These are phyloP conservation scores for Parambassis ranga DNA, from an alignment of 2,797 vertebrate genomes.

Conservation along the genomic window DNA sequence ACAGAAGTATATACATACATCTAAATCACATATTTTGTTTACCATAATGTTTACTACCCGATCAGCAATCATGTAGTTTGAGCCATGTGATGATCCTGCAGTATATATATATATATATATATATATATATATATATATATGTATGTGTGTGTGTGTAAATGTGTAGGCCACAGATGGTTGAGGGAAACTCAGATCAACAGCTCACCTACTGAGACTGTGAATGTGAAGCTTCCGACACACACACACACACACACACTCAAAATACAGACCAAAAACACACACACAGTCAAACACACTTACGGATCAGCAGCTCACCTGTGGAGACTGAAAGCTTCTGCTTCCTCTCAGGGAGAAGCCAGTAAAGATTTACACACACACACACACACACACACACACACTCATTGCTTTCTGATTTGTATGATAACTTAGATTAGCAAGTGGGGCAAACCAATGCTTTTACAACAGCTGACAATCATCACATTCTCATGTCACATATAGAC, in stretches of 20 bases:
- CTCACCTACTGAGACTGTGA: conserved; percentile 71
- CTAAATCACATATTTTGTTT: conserved; percentile 30
- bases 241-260: conserved; percentile 4
- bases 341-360: conserved; percentile 58
- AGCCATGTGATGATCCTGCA: conserved; percentile 43
- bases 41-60: conserved; percentile 12
- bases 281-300: conserved; percentile 1
- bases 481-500: too few species aligned
- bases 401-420: neutral
- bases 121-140: conserved; percentile 1
- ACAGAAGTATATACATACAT: neutral
- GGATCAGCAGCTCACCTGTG: conserved; percentile 63
- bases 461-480: too few species aligned
- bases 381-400: neutral
- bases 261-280: neutral
- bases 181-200: conserved; percentile 69
- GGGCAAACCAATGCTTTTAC: neutral
- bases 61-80: conserved; percentile 37
- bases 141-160: neutral
- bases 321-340: conserved; percentile 72
- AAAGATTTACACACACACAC: conserved; percentile 5
- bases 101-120: conserved; percentile 10
- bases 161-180: conserved; percentile 74
- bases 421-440: too few species aligned
- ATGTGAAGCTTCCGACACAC: conserved; percentile 51